Percentiles rank a stretch among this genome's conserved stretches.
Evolutionary conservation across 2,113 vertebrate species (phyloP).

Genomic region (Varanus komodoensis): DNA sequence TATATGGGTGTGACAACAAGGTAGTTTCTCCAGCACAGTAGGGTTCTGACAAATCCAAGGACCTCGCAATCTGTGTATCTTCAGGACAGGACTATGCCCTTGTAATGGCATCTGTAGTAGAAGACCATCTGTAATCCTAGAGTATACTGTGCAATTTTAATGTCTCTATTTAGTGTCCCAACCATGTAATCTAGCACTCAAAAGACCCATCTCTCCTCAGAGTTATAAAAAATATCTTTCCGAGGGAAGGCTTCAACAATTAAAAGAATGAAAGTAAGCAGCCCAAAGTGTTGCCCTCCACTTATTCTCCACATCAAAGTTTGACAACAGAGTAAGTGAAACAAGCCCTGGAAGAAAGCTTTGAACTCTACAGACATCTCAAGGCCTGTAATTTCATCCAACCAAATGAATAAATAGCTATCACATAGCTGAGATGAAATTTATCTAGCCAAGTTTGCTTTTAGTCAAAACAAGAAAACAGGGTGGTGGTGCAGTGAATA

Average conservation of each 20-base stretch:
- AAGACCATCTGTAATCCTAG: slow-evolving; percentile 15
- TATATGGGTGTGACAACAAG: not conserved
- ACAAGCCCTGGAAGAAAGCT: not conserved
- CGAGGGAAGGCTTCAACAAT: not conserved
- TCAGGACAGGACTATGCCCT: not conserved
- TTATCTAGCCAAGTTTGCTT: not conserved
- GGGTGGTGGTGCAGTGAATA: not conserved
- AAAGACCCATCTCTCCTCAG: not conserved
- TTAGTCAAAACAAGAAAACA: not conserved
- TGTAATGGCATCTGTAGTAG: not conserved
- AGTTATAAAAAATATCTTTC: slow-evolving; percentile 11
- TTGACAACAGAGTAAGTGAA: not conserved
- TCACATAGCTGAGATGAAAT: not conserved
- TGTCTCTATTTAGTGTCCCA: slow-evolving; percentile 24
- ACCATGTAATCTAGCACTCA: not conserved
- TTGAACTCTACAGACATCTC: not conserved
- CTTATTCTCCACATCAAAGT: not conserved
- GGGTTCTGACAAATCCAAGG: not conserved
- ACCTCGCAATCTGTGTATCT: not conserved
- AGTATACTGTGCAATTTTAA: slow-evolving; percentile 32
- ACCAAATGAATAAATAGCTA: not conserved
- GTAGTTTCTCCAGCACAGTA: not conserved
- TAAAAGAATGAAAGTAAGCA: not conserved
- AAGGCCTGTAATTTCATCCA: slow-evolving; percentile 1
- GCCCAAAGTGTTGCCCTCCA: not conserved